Percentiles rank a stretch among this genome's conserved stretches.
These are phyloP conservation scores for Drosophila cardini DNA, from an alignment of 1,140 invertebrate species.

Conservation along the genomic window DNA sequence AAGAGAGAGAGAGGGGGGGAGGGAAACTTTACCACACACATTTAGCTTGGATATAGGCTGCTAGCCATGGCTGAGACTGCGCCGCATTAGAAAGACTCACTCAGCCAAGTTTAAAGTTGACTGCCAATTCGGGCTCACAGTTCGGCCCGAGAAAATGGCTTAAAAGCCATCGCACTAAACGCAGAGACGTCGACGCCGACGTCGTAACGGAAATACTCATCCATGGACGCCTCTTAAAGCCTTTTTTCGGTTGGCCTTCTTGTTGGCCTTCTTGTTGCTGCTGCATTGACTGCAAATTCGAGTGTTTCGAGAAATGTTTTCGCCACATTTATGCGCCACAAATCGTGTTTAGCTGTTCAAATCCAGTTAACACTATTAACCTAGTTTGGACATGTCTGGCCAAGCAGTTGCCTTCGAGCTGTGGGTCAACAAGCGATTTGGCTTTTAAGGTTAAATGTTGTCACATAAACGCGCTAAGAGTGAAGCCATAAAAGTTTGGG, in stretches of 20 bases:
- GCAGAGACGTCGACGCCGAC: slow-evolving; percentile 65
- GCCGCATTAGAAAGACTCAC: slow-evolving; percentile 41
- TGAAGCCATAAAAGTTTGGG: too few relatives aligned
- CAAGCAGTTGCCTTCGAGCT: not conserved
- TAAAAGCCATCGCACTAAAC: slow-evolving; percentile 66
- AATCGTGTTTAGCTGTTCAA: not conserved
- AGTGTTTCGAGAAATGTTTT: not conserved
- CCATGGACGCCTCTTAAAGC: slow-evolving; percentile 55
- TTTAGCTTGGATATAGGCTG: slow-evolving; percentile 34
- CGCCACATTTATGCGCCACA: slow-evolving; percentile 28
- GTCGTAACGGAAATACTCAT: slow-evolving; percentile 59
- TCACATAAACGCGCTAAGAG: not conserved
- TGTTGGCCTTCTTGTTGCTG: slow-evolving; percentile 2
- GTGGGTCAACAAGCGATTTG: not conserved
- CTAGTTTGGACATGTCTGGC: not conserved
- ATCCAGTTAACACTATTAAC: slow-evolving; percentile 12
- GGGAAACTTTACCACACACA: slow-evolving; percentile 37
- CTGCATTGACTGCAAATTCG: slow-evolving; percentile 21
- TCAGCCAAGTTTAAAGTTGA: slow-evolving; percentile 49
- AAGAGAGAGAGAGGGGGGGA: not conserved
- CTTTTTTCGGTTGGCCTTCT: slow-evolving; percentile 9
- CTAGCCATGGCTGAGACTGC: slow-evolving; percentile 19
- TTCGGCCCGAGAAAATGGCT: slow-evolving; percentile 53
- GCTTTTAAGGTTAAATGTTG: slow-evolving; percentile 1
- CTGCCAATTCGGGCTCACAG: slow-evolving; percentile 43